Evolutionary conservation across 64 coral and sea anemone species (phyloP), one percentile per base, ranked within the genome.

Genomic region (Astreopora myriophthalma): DNA sequence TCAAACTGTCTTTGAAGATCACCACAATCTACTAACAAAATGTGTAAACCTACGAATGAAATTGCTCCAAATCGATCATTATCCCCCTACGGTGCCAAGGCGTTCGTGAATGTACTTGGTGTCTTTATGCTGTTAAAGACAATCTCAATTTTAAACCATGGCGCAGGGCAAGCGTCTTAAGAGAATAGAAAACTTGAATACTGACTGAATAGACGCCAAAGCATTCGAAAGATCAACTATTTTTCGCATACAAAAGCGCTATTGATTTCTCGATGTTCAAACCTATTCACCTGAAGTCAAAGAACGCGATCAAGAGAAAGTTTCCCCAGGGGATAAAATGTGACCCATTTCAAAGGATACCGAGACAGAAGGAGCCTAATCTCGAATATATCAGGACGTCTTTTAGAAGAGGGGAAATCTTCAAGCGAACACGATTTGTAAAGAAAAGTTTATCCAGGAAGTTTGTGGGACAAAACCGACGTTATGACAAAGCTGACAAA

Each of bases 241-340:
- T 63, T 64, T 64, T 65, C 31, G 61, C 0, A 73, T 22, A 73
- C 55, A 83, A 83, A 83, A 64, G 79, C 79, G 8, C 22, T 61
- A 58, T 62, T 61, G 48, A 81, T 34, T 81, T 34, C 23, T 52
- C 20, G 17, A 60, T 52, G 22, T 61, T 52, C 55, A 81, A 58
- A 60, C 16, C 29, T 83, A 83, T 64, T 65, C 79, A 65, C 37
- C 79, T 66, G 10, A 8, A 83, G 9, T 38, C 17, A 83, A 83
- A 66, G 79, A 57, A 34, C 35, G 35, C 32, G 33, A 34, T 10
- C 27, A 62, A 64, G 65, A 65, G 57, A 64, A 63, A 64, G 16
- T 63, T 64, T 83, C 57, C 57, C 79, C 49, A 83, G 55, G 65
- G 52, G 34, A 83, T 83, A 64, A 37, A 78, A 64, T 25, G 61